Conservation (phyloP, 53 echinoderm and acorn worm genomes). For the Crossaster papposus region DNA sequence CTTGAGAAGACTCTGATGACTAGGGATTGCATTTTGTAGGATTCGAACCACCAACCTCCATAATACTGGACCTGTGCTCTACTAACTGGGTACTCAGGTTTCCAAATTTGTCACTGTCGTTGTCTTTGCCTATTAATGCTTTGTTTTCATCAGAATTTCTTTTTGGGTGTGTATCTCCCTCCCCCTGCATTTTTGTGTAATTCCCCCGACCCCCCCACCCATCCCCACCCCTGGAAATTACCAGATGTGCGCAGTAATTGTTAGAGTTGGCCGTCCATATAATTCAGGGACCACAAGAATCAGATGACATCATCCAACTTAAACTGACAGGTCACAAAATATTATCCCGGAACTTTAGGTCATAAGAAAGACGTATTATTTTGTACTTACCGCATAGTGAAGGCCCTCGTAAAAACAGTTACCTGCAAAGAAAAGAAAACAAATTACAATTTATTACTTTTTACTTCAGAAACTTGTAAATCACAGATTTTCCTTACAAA, state of each 20-base stretch:
- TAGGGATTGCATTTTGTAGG: background rate
- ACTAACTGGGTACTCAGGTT: too few species aligned
- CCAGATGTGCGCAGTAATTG: too few species aligned
- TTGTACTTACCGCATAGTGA: slow-evolving; percentile 18
- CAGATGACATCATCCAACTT: background rate
- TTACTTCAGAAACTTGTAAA: background rate
- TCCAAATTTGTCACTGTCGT: too few species aligned
- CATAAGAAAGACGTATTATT: background rate
- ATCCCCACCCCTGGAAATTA: too few species aligned
- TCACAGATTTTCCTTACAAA: background rate
- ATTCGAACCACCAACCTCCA: background rate
- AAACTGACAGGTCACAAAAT: background rate
- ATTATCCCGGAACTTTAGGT: background rate
- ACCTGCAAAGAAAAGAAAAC: background rate
- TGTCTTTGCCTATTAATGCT: too few species aligned
- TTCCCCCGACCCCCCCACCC: too few species aligned
- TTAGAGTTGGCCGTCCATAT: background rate
- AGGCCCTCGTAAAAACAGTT: slow-evolving; percentile 22
- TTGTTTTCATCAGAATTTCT: too few species aligned
- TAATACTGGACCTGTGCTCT: background rate
- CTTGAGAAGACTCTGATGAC: background rate
- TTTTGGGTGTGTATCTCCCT: too few species aligned
- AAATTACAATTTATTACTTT: background rate
- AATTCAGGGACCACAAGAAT: background rate
- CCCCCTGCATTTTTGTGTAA: too few species aligned